Percentiles rank a stretch among this genome's conserved stretches.
phyloP scores from a whole-genome alignment of 2,888 invertebrate species.

The Nysson spinosus region DNA sequence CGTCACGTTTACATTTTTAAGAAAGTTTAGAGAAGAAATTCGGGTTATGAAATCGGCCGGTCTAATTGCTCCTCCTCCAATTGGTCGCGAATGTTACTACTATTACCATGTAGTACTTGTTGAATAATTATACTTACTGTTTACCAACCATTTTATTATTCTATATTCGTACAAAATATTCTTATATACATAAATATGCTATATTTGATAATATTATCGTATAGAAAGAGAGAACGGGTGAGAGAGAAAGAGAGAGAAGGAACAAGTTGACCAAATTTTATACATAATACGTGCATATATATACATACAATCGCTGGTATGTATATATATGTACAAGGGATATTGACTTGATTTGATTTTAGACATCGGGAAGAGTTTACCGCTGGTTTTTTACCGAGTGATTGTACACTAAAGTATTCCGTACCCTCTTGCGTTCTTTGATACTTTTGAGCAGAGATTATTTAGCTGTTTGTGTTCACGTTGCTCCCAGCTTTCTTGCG shows the following conservation, averaged over 20 bases:
- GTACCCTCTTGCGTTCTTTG: conserved; percentile 61
- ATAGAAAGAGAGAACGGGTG: too few species aligned
- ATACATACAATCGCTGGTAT: conserved; percentile 11
- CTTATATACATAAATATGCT: conserved; percentile 53
- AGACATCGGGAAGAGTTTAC: conserved; percentile 45
- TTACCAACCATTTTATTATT: conserved; percentile 66
- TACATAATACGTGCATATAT: conserved; percentile 44
- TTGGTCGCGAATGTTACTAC: conserved; percentile 67
- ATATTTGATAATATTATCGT: conserved; percentile 62
- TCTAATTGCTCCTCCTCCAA: conserved; percentile 55
- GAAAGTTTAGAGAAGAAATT: conserved; percentile 11
- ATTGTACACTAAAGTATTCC: conserved; percentile 47
- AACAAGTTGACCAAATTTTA: conserved; percentile 68
- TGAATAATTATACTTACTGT: conserved; percentile 74
- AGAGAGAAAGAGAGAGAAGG: too few species aligned
- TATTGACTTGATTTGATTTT: conserved; percentile 45
- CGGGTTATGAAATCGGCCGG: conserved; percentile 20
- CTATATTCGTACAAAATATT: conserved; percentile 69
- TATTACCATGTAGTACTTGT: conserved; percentile 71
- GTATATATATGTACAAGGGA: conserved; percentile 30
- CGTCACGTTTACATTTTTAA: conserved; percentile 11
- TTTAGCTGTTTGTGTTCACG: conserved; percentile 58
- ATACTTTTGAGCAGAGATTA: conserved; percentile 64
- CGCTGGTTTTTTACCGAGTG: conserved; percentile 57
- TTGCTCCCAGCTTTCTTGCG: conserved; percentile 39